Conservation (phyloP, 2,888 invertebrate species). For the Alloscopus bannaensis region DNA sequence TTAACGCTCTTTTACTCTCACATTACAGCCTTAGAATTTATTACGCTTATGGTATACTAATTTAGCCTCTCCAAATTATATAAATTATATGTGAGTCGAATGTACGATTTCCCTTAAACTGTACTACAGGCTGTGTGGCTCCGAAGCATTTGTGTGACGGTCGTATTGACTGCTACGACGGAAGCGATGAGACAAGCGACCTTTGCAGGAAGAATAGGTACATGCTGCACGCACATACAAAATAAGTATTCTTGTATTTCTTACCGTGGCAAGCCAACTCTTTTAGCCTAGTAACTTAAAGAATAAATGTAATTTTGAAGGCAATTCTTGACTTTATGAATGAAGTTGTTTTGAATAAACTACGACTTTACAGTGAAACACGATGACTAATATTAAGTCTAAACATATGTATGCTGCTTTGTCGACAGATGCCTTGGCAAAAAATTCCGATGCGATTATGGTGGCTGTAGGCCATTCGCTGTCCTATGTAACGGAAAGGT, state of each 20-base stretch:
- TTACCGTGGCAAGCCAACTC: no score
- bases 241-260: no score
- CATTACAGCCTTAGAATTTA: neutral
- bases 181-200: conserved; percentile 69
- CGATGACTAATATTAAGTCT: no score
- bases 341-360: no score
- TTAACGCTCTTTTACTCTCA: neutral
- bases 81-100: neutral
- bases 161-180: conserved; percentile 65
- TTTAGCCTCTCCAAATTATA: neutral
- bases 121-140: conserved; percentile 46
- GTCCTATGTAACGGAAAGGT: conserved; percentile 66
- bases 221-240: no score
- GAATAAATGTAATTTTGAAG: no score
- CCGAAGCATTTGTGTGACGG: conserved; percentile 67
- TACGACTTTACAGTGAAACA: no score
- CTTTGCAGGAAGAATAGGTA: conserved; percentile 70
- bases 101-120: no score
- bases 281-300: no score
- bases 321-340: neutral
- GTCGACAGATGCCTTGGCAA: conserved; percentile 68
- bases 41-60: neutral
- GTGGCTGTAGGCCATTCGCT: conserved; percentile 58
- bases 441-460: conserved; percentile 70
- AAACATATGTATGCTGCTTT: no score